phyloP scores from a whole-genome alignment of 2,113 vertebrate genomes.

The Oxygymnocypris stewartii region DNA sequence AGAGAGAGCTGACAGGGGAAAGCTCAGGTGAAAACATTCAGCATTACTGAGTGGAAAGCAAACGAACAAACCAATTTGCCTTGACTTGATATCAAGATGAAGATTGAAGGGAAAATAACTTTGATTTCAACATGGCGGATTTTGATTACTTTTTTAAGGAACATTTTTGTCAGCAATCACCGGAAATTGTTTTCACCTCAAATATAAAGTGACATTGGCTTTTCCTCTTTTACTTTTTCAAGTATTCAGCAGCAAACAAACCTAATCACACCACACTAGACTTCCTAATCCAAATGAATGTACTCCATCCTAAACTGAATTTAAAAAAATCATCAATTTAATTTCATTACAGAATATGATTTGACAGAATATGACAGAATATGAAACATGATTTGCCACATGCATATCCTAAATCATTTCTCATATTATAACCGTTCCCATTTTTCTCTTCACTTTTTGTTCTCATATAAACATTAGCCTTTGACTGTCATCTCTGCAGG shows the following conservation, averaged over 20 bases:
- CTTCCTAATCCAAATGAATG: not conserved
- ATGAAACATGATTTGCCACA: not conserved
- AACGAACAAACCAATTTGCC: not conserved
- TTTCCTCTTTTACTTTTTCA: not conserved
- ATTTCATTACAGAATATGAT: not conserved
- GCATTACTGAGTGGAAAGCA: not conserved
- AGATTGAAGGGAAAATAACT: not conserved
- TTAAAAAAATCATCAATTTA: not conserved
- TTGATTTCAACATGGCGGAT: not conserved
- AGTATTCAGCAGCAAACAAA: not conserved
- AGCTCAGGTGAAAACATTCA: conserved; percentile 6
- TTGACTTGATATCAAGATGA: conserved; percentile 11
- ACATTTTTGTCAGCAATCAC: not conserved
- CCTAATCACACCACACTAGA: not conserved
- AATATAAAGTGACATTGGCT: not conserved
- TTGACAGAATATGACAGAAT: not conserved
- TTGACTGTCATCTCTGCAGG: conserved; percentile 9
- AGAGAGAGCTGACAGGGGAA: not conserved
- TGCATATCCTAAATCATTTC: not conserved
- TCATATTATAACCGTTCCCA: not conserved
- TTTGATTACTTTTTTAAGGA: not conserved
- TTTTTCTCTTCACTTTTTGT: not conserved
- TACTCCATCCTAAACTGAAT: conserved; percentile 1
- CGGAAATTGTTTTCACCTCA: not conserved
- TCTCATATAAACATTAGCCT: conserved; percentile 3